Conservation (phyloP, 2,113 vertebrate genomes). For the Ceyx margarethae region DNA sequence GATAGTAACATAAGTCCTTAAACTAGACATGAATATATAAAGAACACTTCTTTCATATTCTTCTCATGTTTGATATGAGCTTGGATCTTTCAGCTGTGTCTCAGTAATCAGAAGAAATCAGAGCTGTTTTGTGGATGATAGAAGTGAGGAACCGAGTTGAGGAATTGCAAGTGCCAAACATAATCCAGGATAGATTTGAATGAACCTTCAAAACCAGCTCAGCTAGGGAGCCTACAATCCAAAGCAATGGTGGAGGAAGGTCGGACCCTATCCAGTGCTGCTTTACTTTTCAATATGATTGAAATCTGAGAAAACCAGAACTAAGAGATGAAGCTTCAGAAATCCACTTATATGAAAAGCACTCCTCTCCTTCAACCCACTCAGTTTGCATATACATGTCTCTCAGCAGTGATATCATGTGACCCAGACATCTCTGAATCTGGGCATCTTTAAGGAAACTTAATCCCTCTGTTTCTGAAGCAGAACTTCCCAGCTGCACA, state of each 20-base stretch:
- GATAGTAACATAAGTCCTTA: neutral
- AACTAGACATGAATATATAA: neutral
- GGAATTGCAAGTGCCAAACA: neutral
- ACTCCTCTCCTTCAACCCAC: neutral
- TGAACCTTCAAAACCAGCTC: neutral
- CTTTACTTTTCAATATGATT: neutral
- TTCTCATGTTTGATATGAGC: neutral
- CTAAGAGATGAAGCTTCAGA: neutral
- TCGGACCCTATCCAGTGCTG: neutral
- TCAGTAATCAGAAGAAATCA: constrained; percentile 36
- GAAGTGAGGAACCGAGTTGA: constrained; percentile 4
- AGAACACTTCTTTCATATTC: neutral
- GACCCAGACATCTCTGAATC: neutral
- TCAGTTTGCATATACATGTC: neutral
- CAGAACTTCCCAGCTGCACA: neutral
- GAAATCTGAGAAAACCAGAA: constrained; percentile 21
- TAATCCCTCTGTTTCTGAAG: neutral
- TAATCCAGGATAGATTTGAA: neutral
- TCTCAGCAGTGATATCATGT: neutral
- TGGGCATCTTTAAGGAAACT: neutral
- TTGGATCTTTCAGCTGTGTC: constrained; percentile 4
- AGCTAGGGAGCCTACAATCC: neutral
- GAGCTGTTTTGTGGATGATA: neutral
- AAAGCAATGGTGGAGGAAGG: neutral
- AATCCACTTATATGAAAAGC: constrained; percentile 18